Conservation (phyloP, 2,113 vertebrate species). For the Zosterops borbonicus region DNA sequence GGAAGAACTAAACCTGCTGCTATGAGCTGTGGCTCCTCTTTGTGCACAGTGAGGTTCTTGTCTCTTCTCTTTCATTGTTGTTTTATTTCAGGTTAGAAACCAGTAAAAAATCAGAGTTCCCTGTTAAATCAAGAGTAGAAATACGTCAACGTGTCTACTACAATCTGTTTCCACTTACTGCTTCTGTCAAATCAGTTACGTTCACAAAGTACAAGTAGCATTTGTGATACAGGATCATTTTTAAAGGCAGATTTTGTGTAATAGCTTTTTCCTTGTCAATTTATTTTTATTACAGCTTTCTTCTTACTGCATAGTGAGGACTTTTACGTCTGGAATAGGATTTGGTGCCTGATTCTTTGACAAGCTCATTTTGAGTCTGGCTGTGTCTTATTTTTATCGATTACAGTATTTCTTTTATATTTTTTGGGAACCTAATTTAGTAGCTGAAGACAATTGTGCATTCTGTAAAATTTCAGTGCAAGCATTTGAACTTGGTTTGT, state of each 20-base stretch:
- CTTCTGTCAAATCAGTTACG: conserved; percentile 8
- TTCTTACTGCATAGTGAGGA: background rate
- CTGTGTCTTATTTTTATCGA: background rate
- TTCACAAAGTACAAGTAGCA: background rate
- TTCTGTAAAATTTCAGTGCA: background rate
- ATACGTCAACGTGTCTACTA: background rate
- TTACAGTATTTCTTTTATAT: background rate
- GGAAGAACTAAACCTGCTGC: background rate
- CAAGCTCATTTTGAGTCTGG: background rate
- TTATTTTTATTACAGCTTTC: background rate
- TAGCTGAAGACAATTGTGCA: background rate
- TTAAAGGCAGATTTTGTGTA: conserved; percentile 3
- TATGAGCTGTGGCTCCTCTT: background rate
- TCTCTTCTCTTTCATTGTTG: background rate
- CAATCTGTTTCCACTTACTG: conserved; percentile 30
- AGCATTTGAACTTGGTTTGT: background rate
- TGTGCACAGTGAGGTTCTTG: background rate
- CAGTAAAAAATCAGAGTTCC: background rate
- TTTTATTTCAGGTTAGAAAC: background rate
- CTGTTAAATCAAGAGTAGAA: conserved; percentile 27
- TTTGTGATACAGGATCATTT: background rate
- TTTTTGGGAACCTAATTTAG: background rate
- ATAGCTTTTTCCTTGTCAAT: background rate
- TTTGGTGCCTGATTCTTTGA: background rate
- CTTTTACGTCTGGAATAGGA: background rate